Evolutionary conservation across 2,113 vertebrate genomes (phyloP), one percentile per base, ranked within the genome.

Genomic region (Smithornis capensis): DNA sequence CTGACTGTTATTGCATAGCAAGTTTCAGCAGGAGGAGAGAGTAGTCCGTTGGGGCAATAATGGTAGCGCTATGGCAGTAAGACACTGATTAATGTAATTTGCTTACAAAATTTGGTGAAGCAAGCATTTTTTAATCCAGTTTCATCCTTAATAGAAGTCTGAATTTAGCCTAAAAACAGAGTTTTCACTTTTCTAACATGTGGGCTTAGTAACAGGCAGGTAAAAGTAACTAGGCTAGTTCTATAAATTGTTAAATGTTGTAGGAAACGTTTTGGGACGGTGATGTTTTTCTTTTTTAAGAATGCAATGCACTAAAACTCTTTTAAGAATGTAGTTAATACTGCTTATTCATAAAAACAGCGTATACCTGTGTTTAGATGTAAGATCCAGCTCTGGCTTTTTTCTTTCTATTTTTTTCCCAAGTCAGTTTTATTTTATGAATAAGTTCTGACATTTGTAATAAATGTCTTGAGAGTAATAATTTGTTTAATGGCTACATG

Each of bases 271-370:
- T 97, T 96, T 93, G 92, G 87, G 59, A 92, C 83, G 86, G 89
- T 91, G 79, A 97, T 87, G 83, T 96, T 95, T 98, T 98, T 97
- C 87, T 98, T 97, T 98, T 97, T 97, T 97, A 98, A 98, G 98
- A 98, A 98, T 98, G 97, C 98, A 98, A 97, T 98, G 98, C 98
- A 98, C 98, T 98, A 98, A 98, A 98, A 98, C 97, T 98, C 97
- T 99, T 98, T 97, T 98, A 97, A 98, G 98, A 99, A 99, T 98
- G 98, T 99, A 98, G 98, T 98, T 97, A 98, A 97, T 98, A 98
- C 97, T 98, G 97, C 98, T 98, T 98, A 97, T 98, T 98, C 98
- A 95, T 98, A 97, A 98, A 91, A 92, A 97, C 91, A 97, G 97
- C 98, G 91, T 98, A 98, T 97, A 94, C 94, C 94, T 97, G 96